phyloP scores from a whole-genome alignment of 2,888 invertebrate species.

The Endotricha flammealis region DNA sequence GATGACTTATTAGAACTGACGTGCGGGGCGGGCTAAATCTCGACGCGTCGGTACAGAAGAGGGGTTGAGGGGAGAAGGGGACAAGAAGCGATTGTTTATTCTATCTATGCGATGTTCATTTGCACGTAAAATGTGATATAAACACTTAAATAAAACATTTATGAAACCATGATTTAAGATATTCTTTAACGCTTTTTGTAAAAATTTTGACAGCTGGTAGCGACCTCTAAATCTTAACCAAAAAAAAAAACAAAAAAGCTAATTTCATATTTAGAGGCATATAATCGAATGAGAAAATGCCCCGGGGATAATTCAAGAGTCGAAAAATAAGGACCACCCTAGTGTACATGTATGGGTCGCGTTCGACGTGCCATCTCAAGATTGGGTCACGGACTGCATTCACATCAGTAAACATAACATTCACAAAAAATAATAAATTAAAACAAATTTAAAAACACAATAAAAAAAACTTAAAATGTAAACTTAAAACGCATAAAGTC shows the following conservation, averaged over 20 bases:
- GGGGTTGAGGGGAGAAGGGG: not conserved
- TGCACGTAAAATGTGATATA: not conserved
- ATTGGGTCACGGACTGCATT: too few relatives aligned
- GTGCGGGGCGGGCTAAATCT: not conserved
- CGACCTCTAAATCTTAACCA: slow-evolving; percentile 3
- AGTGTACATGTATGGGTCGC: too few relatives aligned
- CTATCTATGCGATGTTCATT: too few relatives aligned
- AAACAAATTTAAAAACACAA: too few relatives aligned
- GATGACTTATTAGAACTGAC: not conserved
- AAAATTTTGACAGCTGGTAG: slow-evolving; percentile 6
- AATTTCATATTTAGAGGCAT: slow-evolving; percentile 5
- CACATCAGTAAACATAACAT: too few relatives aligned
- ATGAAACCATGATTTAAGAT: not conserved
- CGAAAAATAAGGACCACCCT: slow-evolving; percentile 11
- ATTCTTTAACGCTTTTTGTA: not conserved
- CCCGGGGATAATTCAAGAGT: slow-evolving; percentile 7
- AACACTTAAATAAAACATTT: not conserved
- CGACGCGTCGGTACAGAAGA: not conserved
- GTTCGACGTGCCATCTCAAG: too few relatives aligned
- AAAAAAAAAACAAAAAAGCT: slow-evolving; percentile 4
- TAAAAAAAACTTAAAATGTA: too few relatives aligned
- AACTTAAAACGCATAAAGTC: too few relatives aligned
- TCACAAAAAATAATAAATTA: too few relatives aligned
- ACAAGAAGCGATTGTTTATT: too few relatives aligned
- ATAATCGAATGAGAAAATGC: slow-evolving; percentile 4